A percentile compares a stretch with the other conserved stretches of the same genome.
phyloP scores from a whole-genome alignment of 1,140 invertebrate species.

The Diachasma alloeum region DNA sequence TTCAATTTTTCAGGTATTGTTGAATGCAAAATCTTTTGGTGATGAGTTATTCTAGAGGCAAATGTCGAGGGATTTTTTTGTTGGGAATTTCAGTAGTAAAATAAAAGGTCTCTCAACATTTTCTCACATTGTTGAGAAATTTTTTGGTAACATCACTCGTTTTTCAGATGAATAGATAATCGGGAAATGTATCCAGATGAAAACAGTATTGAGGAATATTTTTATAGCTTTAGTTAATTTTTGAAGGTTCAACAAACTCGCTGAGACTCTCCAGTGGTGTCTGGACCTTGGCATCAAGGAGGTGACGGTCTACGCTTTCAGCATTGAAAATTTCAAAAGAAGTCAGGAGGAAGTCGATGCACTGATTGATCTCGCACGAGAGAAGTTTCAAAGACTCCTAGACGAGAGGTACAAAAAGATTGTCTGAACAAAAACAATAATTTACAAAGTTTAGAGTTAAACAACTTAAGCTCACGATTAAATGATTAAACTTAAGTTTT shows the following conservation, averaged over 20 bases:
- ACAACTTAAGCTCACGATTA: no score
- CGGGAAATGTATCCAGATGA: no score
- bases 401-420: constrained; percentile 78
- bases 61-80: no score
- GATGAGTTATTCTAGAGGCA: background rate
- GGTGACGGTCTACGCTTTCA: constrained; percentile 99
- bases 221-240: constrained; percentile 1
- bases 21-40: no score
- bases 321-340: constrained; percentile 99
- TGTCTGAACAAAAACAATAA: background rate
- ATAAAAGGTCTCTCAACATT: no score
- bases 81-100: no score
- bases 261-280: constrained; percentile 89
- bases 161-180: no score
- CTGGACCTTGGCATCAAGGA: constrained; percentile 79
- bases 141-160: no score
- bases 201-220: background rate
- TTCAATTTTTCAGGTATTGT: no score
- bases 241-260: constrained; percentile 86
- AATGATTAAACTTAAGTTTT: no score
- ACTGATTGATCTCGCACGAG: constrained; percentile 85
- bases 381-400: constrained; percentile 88
- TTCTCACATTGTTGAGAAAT: no score
- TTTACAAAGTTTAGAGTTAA: no score
- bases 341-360: constrained; percentile 90